Base-by-base conservation (phyloP, 2,113 vertebrate species). In the Anhinga rufa region DNA sequence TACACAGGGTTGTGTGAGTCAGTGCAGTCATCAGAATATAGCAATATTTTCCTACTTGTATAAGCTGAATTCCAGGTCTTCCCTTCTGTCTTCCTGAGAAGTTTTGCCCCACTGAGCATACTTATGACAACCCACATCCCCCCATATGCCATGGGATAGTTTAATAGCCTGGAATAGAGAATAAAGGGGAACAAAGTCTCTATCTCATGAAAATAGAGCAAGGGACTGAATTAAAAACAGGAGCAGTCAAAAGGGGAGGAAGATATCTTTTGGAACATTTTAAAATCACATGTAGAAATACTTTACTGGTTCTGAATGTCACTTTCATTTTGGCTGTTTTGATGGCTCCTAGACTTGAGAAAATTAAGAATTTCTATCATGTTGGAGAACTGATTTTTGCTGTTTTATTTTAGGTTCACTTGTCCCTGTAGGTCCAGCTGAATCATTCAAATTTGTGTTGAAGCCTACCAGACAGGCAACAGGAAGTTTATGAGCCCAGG, bases 361-460 rank as follows among this genome's bases (percentile, higher is more conserved):
- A 90, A 82, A 68, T 17, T 77, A 34, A 66, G 40, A 78, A 94
- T 90, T 95, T 61, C 2, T 82, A 6, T 89, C 48, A 83, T 9
- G 19, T 64, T 0, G 0, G 28, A 68, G 8, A 36, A 52, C 64
- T 68, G 61, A 46, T 71, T 84, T 77, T 90, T 88, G 24, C 34
- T 83, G 49, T 89, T 93, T 95, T 49, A 38, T 91, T 91, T 91
- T 81, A 92, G 71, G 28, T 54, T 96, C 61, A 12, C n/a, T 96
- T 90, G 51, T 90, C 64, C 60, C 70, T 34, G 3, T 60, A 25
- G 91, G 92, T 93, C 90, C 64, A 77, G 22, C 4, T 84, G 75
- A 96, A 95, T 95, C 64, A 94, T 84, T 95, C 44, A 91, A 94
- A 93, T 95, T 78, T 95, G 9, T 91, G 42, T 85, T 95, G 84